Percentiles rank a stretch among this genome's conserved stretches.
phyloP scores from a whole-genome alignment of 2,888 invertebrate species.

The Mimumesa dahlbomi region DNA sequence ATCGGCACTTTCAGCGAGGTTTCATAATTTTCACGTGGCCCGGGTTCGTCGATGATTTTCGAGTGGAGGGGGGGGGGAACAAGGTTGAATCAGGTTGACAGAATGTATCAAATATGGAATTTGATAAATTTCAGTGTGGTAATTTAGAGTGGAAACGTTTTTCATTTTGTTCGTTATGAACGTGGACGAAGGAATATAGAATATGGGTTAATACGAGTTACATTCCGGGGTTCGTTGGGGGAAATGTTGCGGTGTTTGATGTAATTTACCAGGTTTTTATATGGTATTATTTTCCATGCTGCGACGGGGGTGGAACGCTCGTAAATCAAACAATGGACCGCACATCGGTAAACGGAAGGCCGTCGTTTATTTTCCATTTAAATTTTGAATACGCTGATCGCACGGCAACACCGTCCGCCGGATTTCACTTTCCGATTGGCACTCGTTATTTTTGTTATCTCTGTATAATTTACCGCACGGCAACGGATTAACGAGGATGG shows the following conservation, averaged over 20 bases:
- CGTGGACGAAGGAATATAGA: too few species aligned
- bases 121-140: too few species aligned
- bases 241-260: too few species aligned
- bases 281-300: too few species aligned
- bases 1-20: constrained; percentile 13
- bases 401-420: not conserved
- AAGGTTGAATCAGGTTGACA: too few species aligned
- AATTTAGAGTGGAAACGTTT: too few species aligned
- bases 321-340: not conserved
- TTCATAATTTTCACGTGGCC: constrained; percentile 1
- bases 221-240: too few species aligned
- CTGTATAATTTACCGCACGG: not conserved
- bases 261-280: too few species aligned
- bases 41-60: too few species aligned
- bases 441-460: not conserved
- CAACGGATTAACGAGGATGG: not conserved
- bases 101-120: too few species aligned
- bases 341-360: not conserved
- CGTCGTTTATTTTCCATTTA: constrained; percentile 5
- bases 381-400: not conserved
- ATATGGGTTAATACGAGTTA: too few species aligned
- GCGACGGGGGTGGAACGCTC: not conserved
- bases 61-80: too few species aligned
- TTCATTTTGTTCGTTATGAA: not conserved
- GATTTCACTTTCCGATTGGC: not conserved